Conservation (phyloP, 2,113 vertebrate species). For the Odobenus rosmarus region DNA sequence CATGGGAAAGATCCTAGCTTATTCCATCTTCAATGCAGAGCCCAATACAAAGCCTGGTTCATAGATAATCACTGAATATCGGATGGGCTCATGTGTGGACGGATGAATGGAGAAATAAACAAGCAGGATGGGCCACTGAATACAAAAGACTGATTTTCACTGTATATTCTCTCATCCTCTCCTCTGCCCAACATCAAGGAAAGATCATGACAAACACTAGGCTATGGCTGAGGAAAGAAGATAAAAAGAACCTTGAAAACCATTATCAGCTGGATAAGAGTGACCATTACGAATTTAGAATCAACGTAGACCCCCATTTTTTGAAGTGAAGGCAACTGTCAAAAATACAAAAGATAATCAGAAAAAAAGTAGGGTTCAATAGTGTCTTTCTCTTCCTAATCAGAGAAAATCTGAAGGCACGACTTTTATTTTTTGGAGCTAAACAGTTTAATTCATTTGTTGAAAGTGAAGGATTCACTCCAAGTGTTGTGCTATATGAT, state of each 20-base stretch:
- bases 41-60: background rate
- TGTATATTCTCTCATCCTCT: background rate
- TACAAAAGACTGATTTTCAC: background rate
- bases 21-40: background rate
- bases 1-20: background rate
- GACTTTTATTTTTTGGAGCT: background rate
- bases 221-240: background rate
- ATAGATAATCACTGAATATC: background rate
- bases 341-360: constrained; percentile 35
- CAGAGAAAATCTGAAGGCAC: background rate
- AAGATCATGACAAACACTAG: background rate
- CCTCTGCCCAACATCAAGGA: background rate
- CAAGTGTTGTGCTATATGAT: background rate
- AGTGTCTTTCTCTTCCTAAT: background rate
- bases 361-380: background rate
- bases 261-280: background rate
- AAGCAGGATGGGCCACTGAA: background rate
- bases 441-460: background rate
- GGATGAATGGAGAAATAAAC: background rate
- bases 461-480: background rate
- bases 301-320: background rate
- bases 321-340: background rate
- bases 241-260: background rate
- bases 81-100: background rate
- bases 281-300: background rate